phyloP scores from a whole-genome alignment of 1,140 invertebrate genomes.

The Drosophila persimilis region DNA sequence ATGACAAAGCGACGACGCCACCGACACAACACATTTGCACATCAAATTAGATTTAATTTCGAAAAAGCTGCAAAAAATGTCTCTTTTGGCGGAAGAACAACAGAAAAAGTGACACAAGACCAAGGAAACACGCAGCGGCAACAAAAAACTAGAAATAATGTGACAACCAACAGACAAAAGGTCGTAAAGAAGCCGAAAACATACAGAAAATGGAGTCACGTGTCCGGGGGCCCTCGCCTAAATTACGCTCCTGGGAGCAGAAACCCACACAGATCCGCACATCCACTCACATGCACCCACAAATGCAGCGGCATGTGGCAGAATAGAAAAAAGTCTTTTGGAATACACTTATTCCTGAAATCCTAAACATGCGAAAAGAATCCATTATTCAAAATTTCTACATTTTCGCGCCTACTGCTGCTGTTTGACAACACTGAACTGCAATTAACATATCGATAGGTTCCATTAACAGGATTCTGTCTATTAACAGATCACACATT shows the following conservation, averaged over 20 bases:
- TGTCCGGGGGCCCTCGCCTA: slow-evolving; percentile 37
- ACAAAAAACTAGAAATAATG: slow-evolving; percentile 49
- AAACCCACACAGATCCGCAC: slow-evolving; percentile 10
- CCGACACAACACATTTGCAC: slow-evolving; percentile 44
- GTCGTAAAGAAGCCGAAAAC: slow-evolving; percentile 53
- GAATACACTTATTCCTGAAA: slow-evolving; percentile 12
- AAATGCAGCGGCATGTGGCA: neutral
- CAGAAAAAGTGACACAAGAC: slow-evolving; percentile 10
- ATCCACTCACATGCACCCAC: neutral
- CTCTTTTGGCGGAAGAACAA: slow-evolving; percentile 12
- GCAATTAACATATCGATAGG: neutral
- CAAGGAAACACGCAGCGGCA: slow-evolving; percentile 31
- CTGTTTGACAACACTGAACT: neutral
- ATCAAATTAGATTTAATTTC: slow-evolving; percentile 74
- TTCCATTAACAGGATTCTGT: neutral
- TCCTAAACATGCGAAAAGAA: neutral
- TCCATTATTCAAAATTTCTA: slow-evolving; percentile 13
- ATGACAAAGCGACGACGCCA: slow-evolving; percentile 25
- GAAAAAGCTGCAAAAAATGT: slow-evolving; percentile 31
- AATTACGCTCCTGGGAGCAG: slow-evolving; percentile 47
- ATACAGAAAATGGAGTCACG: slow-evolving; percentile 65
- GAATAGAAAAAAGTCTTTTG: neutral
- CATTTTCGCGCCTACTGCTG: slow-evolving; percentile 11
- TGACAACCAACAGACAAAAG: slow-evolving; percentile 50
- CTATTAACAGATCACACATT: neutral